phyloP scores from a whole-genome alignment of 2,113 vertebrate species.

The Bungarus multicinctus region DNA sequence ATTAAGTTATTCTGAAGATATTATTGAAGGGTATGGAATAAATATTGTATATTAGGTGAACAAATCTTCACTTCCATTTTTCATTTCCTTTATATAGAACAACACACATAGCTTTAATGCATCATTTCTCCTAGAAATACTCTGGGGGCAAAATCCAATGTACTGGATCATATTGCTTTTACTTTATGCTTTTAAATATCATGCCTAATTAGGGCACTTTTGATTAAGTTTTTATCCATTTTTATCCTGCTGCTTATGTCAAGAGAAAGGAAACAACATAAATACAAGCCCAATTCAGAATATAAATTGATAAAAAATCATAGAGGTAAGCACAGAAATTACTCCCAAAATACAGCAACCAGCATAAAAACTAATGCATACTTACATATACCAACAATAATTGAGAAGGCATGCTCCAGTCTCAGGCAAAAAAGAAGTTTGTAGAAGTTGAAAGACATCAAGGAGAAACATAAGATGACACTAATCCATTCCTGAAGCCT shows the following conservation, averaged over 20 bases:
- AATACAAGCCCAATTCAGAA: not conserved
- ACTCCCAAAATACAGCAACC: not conserved
- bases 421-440: slow-evolving; percentile 87
- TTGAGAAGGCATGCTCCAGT: slow-evolving; percentile 81
- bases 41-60: not conserved
- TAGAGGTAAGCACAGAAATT: not conserved
- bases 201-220: fast-evolving
- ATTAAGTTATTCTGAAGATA: not conserved
- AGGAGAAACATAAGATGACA: slow-evolving; percentile 89
- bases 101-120: not conserved
- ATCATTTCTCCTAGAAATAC: not conserved
- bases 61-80: not conserved
- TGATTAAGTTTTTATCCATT: not conserved
- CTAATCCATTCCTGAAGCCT: slow-evolving; percentile 93
- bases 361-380: slow-evolving; percentile 8
- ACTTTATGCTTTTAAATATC: not conserved
- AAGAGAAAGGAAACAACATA: not conserved
- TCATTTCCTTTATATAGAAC: not conserved
- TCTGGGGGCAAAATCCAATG: not conserved
- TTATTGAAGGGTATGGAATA: not conserved
- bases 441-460: slow-evolving; percentile 89
- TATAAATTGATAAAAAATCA: not conserved
- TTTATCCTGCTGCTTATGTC: not conserved
- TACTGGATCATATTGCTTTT: not conserved
- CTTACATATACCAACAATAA: slow-evolving; percentile 85